Evolutionary conservation across 2,888 invertebrate species (phyloP), one percentile per base, ranked within the genome.

Genomic region (Glaucopsyche alexis): DNA sequence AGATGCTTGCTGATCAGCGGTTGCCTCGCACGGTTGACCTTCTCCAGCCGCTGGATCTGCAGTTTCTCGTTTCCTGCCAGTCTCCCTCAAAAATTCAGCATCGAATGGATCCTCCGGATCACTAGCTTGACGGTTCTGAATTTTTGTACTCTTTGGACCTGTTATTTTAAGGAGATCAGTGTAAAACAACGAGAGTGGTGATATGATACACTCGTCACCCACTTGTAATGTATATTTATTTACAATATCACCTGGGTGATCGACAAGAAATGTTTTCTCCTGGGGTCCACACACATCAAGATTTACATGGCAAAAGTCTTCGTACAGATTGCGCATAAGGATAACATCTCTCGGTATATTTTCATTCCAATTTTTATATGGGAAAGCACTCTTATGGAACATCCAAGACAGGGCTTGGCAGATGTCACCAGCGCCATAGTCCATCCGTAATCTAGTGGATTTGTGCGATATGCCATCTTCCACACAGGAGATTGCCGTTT

Each of bases 51-150:
- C 81, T 75, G 85, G 89, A 75, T 87, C 94, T 8, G 87, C 93
- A 29, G 91, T 86, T 80, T 88, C 93, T 70, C 87, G 87, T 82
- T 90, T 95, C 86, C 88, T 93, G 80, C 97, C 96, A 0, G 97
- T 98, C 91, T 98, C 98, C 76, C 97, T 94, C 13, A 99, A 91
- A 84, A 98, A 99, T 83, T 97, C 96, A 14, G 97, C 97, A 92
- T 99, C 98, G 84, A 98, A 97, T 3, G 98, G 98, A 89, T 99
- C 99, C 87, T 98, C 98, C 0, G 98, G 96, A 83, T 98, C 98
- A 77, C 94, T 93, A 6, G 94, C 90, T 75, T 94, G 93, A 4
- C 97, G 96, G 71, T 94, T 95, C 82, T 97, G 97, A 13, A 95
- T 95, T 79, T 96, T 95, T 1, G 96, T 95, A 45, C 92, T 90